Base-by-base conservation (phyloP, 2,113 vertebrate genomes). In the Spermophilus dauricus region DNA sequence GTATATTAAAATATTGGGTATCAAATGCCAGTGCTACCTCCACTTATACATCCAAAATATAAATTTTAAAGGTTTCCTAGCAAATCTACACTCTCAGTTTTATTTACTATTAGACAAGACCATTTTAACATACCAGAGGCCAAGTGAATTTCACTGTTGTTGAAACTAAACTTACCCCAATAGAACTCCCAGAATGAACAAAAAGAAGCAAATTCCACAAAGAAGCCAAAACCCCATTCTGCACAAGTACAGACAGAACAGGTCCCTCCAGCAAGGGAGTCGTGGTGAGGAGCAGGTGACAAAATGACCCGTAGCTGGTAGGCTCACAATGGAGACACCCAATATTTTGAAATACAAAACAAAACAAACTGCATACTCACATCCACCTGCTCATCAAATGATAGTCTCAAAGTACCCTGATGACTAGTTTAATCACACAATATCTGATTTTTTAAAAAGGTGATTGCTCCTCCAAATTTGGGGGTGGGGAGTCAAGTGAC, bases 221-320 rank as follows among this genome's bases (percentile, higher is more conserved):
- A 53, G 0, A 78, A 58, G 53, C 8, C 11, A 51, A 78, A 61
- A 22, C 3, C 11, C 3, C 10, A 78, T 17, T 87, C 42, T 76
- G 11, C 17, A 91, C 34, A 80, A 4, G 30, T 39, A 48, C 8
- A 80, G 5, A 69, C 69, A 75, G 53, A 39, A 24, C 53, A 70
- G 13, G 20, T 42, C 16, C 65, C 28, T 80, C 53, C 24, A n/a
- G 17, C 91, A 34, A 34, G 53, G 17, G 13, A n/a, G 7, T 28
- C 13, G 4, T 14, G 5, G 51, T 2, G 3, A 76, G 1, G 9
- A 18, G 3, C 11, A 8, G 1, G 5, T 32, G 2, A 77, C 1
- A 70, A 53, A 76, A 45, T 45, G 8, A 30, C 30, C 45, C n/a
- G 8, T 2, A 26, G 1, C 22, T 93, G 12, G 28, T 51, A n/a